Evolutionary conservation across 2,113 vertebrate genomes (phyloP).

Genomic region (Hemibagrus wyckioides): DNA sequence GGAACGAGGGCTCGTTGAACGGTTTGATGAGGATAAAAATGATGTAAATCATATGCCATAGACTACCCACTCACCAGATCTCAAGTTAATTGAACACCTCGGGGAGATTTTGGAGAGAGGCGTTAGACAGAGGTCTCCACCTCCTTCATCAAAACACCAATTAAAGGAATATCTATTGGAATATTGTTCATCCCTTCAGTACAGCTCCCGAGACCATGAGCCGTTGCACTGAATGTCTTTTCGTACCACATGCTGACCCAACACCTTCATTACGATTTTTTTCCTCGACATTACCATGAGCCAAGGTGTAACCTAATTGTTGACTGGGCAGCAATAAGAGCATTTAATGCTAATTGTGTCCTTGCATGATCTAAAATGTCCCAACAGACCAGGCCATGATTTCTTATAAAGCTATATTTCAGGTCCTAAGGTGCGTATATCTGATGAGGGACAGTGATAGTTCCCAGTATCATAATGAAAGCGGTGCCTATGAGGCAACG

Average conservation of each 20-base stretch:
- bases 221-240: not conserved
- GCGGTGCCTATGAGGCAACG: conserved; percentile 15
- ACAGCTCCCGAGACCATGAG: not conserved
- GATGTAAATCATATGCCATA: not conserved
- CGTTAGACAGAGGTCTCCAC: not conserved
- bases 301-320: not conserved
- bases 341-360: not conserved
- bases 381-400: not conserved
- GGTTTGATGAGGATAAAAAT: not conserved
- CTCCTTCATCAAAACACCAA: not conserved
- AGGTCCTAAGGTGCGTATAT: conserved; percentile 23
- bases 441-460: conserved; percentile 21
- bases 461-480: conserved; percentile 37
- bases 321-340: not conserved
- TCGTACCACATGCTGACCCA: not conserved
- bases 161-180: not conserved
- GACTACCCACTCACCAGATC: not conserved
- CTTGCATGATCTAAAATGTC: not conserved
- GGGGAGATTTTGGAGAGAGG: not conserved
- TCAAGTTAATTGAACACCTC: not conserved
- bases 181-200: not conserved
- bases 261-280: too few species aligned
- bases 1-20: not conserved
- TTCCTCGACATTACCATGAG: not conserved
- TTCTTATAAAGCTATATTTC: not conserved